phyloP scores from a whole-genome alignment of 2,113 vertebrate species.

The Agelaius tricolor region DNA sequence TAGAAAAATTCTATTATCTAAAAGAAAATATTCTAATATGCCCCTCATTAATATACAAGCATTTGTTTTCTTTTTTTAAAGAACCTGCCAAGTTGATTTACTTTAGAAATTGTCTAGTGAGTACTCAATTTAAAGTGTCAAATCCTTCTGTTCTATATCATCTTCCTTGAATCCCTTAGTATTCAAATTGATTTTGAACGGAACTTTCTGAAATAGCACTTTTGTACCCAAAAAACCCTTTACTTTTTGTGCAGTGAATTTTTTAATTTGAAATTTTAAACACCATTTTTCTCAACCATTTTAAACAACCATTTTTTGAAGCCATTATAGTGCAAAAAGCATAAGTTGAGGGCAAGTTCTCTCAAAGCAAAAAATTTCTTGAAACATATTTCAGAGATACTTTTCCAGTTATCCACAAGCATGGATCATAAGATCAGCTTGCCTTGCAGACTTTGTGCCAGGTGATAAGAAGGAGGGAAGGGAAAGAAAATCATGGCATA shows the following conservation, averaged over 20 bases:
- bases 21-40: background rate
- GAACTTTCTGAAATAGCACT: background rate
- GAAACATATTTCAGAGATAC: background rate
- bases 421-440: background rate
- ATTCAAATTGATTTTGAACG: background rate
- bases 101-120: background rate
- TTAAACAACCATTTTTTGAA: background rate
- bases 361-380: background rate
- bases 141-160: background rate
- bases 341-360: background rate
- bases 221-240: background rate
- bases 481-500: background rate
- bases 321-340: background rate
- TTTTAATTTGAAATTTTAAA: background rate
- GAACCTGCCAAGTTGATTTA: background rate
- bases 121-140: background rate
- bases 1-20: background rate
- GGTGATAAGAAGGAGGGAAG: background rate
- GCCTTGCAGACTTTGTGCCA: background rate
- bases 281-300: background rate
- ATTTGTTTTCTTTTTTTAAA: background rate
- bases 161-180: background rate
- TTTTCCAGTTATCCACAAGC: background rate
- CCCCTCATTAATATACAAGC: background rate
- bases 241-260: background rate